These are phyloP conservation scores for Ploceus nigricollis DNA, from an alignment of 2,113 vertebrate genomes.

Conservation along the genomic window DNA sequence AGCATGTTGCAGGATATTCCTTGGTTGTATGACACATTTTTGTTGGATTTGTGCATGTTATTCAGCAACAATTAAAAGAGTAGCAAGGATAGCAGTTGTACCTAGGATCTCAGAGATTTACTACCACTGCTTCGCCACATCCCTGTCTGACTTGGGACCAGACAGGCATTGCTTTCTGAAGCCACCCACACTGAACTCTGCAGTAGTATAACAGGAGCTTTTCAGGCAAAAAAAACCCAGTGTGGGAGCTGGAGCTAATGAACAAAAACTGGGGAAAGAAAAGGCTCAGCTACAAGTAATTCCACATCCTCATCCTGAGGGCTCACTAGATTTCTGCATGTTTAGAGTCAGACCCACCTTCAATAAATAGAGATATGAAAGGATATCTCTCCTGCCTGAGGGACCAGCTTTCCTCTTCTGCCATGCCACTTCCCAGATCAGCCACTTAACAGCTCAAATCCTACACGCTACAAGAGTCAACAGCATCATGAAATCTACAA, in stretches of 20 bases:
- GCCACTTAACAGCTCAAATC: not conserved
- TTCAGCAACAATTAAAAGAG: not conserved
- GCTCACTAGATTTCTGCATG: not conserved
- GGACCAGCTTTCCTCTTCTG: not conserved
- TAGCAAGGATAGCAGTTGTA: not conserved
- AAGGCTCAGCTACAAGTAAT: not conserved
- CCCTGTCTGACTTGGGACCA: not conserved
- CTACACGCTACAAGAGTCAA: not conserved
- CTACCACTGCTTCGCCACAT: not conserved
- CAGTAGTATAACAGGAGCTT: not conserved
- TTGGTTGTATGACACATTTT: not conserved
- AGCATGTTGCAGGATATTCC: rapidly evolving
- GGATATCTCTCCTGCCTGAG: not conserved
- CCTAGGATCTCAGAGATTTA: not conserved
- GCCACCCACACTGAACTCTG: not conserved
- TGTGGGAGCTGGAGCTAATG: not conserved
- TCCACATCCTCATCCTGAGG: not conserved
- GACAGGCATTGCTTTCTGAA: not conserved
- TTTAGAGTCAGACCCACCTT: not conserved
- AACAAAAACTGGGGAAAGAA: not conserved
- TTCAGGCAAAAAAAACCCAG: not conserved
- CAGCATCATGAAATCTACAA: not conserved
- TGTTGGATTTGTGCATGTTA: not conserved
- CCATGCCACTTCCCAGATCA: not conserved
- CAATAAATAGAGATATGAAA: not conserved